These are phyloP conservation scores for Dryoscopus gambensis DNA, from an alignment of 2,113 vertebrate genomes.

Conservation along the genomic window DNA sequence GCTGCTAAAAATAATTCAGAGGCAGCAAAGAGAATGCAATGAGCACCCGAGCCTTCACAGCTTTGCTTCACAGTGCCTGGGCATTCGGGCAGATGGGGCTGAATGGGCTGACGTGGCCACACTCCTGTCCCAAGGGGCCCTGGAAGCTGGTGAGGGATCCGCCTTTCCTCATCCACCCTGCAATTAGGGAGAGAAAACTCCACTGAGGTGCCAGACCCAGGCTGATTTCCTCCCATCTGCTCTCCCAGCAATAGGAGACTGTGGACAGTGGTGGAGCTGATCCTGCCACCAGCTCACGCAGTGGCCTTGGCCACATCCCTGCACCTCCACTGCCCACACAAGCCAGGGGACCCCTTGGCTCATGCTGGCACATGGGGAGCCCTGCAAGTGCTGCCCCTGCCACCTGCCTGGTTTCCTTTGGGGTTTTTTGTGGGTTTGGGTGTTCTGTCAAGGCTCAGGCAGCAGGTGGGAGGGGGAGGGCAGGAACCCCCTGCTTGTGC, in stretches of 20 bases:
- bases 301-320: not conserved
- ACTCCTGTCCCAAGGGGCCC: fast-evolving
- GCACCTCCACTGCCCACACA: fast-evolving
- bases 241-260: not conserved
- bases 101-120: not conserved
- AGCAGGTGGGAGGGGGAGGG: not conserved
- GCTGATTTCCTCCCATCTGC: not conserved
- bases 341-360: fast-evolving
- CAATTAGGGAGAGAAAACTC: not conserved
- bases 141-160: fast-evolving
- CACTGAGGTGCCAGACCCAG: not conserved
- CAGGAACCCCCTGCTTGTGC: fast-evolving
- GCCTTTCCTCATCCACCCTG: not conserved
- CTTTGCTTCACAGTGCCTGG: not conserved
- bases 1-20: not conserved
- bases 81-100: not conserved
- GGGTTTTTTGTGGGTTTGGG: fast-evolving
- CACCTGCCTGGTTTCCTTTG: fast-evolving
- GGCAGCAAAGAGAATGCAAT: not conserved
- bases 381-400: not conserved
- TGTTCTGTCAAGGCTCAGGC: not conserved
- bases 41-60: not conserved
- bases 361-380: fast-evolving
- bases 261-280: fast-evolving
- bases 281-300: fast-evolving